phyloP scores from a whole-genome alignment of 2,113 vertebrate species.

The Pachypanchax playfairii region DNA sequence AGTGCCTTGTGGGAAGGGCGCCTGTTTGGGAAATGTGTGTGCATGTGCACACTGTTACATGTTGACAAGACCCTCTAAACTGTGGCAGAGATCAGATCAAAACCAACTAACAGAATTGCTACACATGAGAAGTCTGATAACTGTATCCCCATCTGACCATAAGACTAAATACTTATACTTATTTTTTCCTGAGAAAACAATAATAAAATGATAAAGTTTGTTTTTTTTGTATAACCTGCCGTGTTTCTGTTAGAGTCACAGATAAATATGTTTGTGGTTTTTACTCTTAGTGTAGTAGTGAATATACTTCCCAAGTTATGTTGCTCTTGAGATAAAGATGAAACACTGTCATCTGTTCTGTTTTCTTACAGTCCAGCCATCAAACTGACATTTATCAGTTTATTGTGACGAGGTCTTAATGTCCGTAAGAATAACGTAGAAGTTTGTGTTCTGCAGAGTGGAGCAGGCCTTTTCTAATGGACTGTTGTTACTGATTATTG shows the following conservation, averaged over 20 bases:
- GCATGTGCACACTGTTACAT: constrained; percentile 16
- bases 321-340: neutral
- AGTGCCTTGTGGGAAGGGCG: constrained; percentile 59
- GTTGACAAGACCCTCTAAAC: constrained; percentile 56
- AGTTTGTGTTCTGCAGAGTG: constrained; percentile 13
- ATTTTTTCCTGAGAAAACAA: constrained; percentile 8
- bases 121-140: constrained; percentile 21
- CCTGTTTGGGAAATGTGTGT: constrained; percentile 32
- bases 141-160: constrained; percentile 15
- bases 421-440: constrained; percentile 6
- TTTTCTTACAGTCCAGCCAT: neutral
- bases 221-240: constrained; percentile 1
- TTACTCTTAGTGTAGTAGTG: constrained; percentile 3
- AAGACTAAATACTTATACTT: constrained; percentile 10
- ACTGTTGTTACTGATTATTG: constrained; percentile 25
- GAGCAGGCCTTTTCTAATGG: constrained; percentile 28
- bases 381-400: constrained; percentile 42
- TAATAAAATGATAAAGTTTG: constrained; percentile 6
- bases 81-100: constrained; percentile 54
- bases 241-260: neutral
- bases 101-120: constrained; percentile 43
- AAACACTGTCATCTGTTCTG: constrained; percentile 5
- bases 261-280: constrained; percentile 16
- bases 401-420: constrained; percentile 37
- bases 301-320: neutral